Conservation (phyloP, 2,888 invertebrate species). For the Hemaris fuciformis region DNA sequence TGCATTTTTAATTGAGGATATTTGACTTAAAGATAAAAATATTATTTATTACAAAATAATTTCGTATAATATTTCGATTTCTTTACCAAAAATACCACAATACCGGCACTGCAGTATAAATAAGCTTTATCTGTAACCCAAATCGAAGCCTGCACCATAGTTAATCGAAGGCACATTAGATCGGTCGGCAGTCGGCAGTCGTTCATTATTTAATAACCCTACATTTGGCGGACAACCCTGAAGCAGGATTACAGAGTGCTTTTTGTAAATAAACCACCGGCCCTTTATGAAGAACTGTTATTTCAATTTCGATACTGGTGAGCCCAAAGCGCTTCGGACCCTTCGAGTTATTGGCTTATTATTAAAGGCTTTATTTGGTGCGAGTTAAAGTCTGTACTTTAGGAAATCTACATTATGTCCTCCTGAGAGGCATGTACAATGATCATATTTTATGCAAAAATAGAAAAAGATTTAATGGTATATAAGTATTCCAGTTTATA, state of each 20-base stretch:
- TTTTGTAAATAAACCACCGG: constrained; percentile 74
- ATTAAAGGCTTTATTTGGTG: not conserved
- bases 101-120: not conserved
- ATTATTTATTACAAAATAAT: too few relatives aligned
- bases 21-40: too few relatives aligned
- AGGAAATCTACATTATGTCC: too few relatives aligned
- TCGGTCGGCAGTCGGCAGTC: constrained; percentile 44
- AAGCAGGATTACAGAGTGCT: constrained; percentile 64
- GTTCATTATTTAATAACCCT: constrained; percentile 73
- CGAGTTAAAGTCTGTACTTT: not conserved
- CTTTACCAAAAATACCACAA: not conserved
- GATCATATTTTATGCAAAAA: too few relatives aligned
- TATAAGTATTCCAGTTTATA: too few relatives aligned
- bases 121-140: not conserved
- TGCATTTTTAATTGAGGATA: too few relatives aligned
- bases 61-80: not conserved
- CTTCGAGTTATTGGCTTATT: constrained; percentile 16
- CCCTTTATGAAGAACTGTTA: constrained; percentile 43
- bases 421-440: too few relatives aligned
- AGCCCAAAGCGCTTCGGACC: constrained; percentile 11
- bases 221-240: constrained; percentile 66
- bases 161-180: constrained; percentile 21
- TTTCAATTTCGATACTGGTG: constrained; percentile 31
- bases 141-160: constrained; percentile 22
- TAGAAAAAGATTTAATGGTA: too few relatives aligned